Percentiles rank a stretch among this genome's conserved stretches.
Evolutionary conservation across 2,113 vertebrate genomes (phyloP).

Genomic region (Jaculus jaculus): DNA sequence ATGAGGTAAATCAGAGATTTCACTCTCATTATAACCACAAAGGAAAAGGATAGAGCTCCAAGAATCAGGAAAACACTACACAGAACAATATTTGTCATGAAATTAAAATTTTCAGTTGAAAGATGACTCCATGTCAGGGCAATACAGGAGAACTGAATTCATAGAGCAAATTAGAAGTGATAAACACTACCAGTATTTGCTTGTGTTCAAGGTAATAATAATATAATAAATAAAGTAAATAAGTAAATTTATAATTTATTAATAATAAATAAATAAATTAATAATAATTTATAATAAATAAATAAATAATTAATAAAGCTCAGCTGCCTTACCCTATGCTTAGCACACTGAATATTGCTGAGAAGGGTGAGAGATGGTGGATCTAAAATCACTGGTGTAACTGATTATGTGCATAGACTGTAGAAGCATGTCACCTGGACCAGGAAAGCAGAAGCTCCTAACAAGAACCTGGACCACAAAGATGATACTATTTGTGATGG

Average conservation of each 20-base stretch:
- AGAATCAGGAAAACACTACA: not conserved
- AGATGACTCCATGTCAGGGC: not conserved
- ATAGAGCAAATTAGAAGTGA: not conserved
- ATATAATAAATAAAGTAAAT: too few species aligned
- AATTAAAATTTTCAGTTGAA: not conserved
- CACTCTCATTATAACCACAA: not conserved
- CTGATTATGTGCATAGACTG: not conserved
- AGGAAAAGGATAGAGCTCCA: not conserved
- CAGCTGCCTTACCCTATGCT: not conserved
- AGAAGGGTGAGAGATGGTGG: not conserved
- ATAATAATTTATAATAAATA: too few species aligned
- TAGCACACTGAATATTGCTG: not conserved
- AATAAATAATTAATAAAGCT: too few species aligned
- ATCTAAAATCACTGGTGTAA: not conserved
- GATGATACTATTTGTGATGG: not conserved
- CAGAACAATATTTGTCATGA: not conserved
- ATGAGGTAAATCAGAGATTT: not conserved
- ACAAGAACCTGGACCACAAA: not conserved
- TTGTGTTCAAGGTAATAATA: not conserved
- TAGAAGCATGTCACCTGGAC: not conserved
- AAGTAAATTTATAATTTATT: too few species aligned
- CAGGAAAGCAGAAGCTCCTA: not conserved
- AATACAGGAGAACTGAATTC: not conserved
- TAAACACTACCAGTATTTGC: not conserved
- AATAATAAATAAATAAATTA: too few species aligned